Base-by-base conservation (phyloP, 2,797 vertebrate genomes). In the Notolabrus celidotus region DNA sequence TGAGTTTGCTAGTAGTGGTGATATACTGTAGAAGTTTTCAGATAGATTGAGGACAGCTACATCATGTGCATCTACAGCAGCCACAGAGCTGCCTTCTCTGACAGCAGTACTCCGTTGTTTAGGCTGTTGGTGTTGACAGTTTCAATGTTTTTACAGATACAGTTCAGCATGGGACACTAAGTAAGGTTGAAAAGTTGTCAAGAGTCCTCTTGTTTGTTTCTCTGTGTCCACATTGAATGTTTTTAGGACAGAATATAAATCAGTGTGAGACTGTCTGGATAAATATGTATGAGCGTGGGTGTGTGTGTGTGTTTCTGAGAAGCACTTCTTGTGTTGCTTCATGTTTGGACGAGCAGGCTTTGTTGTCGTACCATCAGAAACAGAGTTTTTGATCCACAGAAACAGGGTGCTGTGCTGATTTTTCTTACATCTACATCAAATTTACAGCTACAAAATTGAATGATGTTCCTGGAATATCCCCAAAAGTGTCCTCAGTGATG, bases 241-340 rank as follows among this genome's bases (percentile, higher is more conserved):
- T 27, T 17, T 12, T 1, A 55, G 31, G 34, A 29, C 5, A 20
- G 39, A 4, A 23, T 19, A 39, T 69, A 49, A 59, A 71, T 36
- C 19, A 45, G 16, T 27, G 22, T 19, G 20, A 46, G 33, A 34
- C 7, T 23, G 39, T n/a, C 17, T 46, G 58, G 25, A 27, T 55
- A 11, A 59, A 62, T 78, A 67, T 42, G 14, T 29, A 34, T 57
- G 33, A 49, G 33, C 27, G 23, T 23, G 15, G 27, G 57, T 22
- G 27, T 58, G 20, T 20, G 9, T 51, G 23, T 7, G 9, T 6
- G 27, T 38, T 31, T 50, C 39, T 31, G 14, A 63, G 45, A 51
- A 41, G 19, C 9, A n/a, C 12, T 27, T 34, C n/a, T 20, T 34
- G 27, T 1, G 7, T 49, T 22, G 41, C 38, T 6, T 36, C 10